Evolutionary conservation across 2,113 vertebrate genomes (phyloP).

Genomic region (Maccullochella peelii): DNA sequence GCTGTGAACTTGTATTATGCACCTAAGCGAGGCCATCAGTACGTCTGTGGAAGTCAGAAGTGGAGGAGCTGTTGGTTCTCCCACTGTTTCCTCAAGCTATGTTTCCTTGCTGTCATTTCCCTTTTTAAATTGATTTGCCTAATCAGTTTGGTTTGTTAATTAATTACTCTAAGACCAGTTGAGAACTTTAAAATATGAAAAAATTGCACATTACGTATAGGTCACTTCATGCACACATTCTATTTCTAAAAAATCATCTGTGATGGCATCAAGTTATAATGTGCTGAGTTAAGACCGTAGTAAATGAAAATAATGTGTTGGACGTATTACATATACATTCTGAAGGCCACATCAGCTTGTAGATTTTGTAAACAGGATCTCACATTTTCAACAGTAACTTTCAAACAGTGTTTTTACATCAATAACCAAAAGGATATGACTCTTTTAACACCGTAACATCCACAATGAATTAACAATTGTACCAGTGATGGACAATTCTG

Average conservation of each 20-base stretch:
- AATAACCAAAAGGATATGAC: background rate
- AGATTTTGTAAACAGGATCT: background rate
- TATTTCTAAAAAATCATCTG: background rate
- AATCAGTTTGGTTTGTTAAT: background rate
- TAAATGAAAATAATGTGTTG: background rate
- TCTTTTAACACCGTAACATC: background rate
- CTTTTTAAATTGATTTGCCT: background rate
- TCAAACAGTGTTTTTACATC: too few species aligned
- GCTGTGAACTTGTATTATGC: slow-evolving; percentile 13
- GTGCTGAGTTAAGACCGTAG: too few species aligned
- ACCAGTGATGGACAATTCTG: too few species aligned
- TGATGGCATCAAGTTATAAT: too few species aligned
- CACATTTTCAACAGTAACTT: too few species aligned
- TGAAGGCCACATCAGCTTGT: background rate
- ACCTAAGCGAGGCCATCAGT: background rate
- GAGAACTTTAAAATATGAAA: background rate
- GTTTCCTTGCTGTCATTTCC: too few species aligned
- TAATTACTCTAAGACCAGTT: background rate
- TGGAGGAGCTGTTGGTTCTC: too few species aligned
- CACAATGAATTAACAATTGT: too few species aligned
- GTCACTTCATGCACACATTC: background rate
- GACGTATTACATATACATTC: background rate
- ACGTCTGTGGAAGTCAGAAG: slow-evolving; percentile 7
- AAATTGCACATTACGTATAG: background rate
- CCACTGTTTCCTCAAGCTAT: too few species aligned